Percentiles rank a stretch among this genome's conserved stretches.
Conservation (phyloP, 1,140 invertebrate genomes). For the Heterodera carotae region DNA sequence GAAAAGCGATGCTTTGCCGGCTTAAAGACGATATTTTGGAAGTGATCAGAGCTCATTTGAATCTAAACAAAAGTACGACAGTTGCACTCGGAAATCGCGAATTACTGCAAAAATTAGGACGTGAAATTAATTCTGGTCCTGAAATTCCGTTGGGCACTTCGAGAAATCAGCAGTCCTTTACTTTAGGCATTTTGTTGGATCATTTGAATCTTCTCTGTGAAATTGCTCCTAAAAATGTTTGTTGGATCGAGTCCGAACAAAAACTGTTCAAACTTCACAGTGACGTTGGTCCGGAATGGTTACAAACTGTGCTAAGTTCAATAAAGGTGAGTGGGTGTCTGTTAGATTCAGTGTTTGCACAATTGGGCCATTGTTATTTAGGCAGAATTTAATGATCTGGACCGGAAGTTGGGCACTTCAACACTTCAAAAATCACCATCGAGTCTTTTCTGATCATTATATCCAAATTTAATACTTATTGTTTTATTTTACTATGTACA, state of each 20-base stretch:
- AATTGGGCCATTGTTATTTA: not conserved
- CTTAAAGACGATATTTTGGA: conserved; percentile 16
- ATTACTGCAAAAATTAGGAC: conserved; percentile 19
- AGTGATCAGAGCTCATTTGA: conserved; percentile 27
- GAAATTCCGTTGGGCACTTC: not conserved
- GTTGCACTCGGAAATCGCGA: conserved; percentile 15
- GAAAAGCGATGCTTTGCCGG: conserved; percentile 14
- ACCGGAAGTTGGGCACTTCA: not conserved
- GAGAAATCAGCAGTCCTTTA: not conserved
- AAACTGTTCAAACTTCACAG: conserved; percentile 9
- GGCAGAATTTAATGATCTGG: not conserved
- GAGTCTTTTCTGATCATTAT: conserved; percentile 11
- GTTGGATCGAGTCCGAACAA: conserved; percentile 9
- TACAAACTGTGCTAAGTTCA: not conserved
- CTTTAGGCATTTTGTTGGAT: not conserved
- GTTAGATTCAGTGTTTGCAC: too few species aligned
- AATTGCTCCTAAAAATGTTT: conserved; percentile 12
- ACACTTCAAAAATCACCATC: not conserved
- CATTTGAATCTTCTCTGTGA: conserved; percentile 29
- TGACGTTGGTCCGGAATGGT: conserved; percentile 17
- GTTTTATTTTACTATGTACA: not conserved
- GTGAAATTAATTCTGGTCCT: conserved; percentile 19
- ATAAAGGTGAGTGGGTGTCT: not conserved
- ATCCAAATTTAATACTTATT: not conserved
- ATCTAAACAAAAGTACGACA: conserved; percentile 18